Percentiles rank a stretch among this genome's conserved stretches.
phyloP scores from a whole-genome alignment of 2,797 vertebrate genomes.

The Enteromius anoplus region DNA sequence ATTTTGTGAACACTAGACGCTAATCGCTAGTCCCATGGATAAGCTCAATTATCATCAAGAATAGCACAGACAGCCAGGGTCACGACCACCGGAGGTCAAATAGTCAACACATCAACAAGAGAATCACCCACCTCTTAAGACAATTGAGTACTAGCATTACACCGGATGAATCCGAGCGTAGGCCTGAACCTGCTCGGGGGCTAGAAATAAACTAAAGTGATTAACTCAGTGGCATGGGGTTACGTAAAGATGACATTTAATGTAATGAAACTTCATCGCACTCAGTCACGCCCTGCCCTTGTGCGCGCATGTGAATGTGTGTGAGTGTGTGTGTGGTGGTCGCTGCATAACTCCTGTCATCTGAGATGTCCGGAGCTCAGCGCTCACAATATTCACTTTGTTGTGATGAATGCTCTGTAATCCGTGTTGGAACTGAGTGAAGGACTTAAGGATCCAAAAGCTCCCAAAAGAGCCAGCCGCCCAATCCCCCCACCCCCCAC shows the following conservation, averaged over 20 bases:
- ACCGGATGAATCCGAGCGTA: constrained; percentile 2
- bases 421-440: constrained; percentile 29
- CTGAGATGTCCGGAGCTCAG: constrained; percentile 10
- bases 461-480: not conserved
- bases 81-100: constrained; percentile 16
- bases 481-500: no score
- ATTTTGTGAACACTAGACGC: not conserved
- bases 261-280: constrained; percentile 40
- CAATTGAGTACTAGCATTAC: constrained; percentile 9
- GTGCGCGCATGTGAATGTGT: not conserved
- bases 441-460: constrained; percentile 19
- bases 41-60: constrained; percentile 45
- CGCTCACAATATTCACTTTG: constrained; percentile 42
- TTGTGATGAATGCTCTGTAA: constrained; percentile 32
- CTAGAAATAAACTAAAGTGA: constrained; percentile 41
- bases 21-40: not conserved
- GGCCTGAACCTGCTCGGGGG: not conserved
- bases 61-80: constrained; percentile 12
- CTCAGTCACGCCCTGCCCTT: constrained; percentile 34
- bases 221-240: constrained; percentile 35
- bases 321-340: not conserved
- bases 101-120: constrained; percentile 28
- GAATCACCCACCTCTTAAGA: constrained; percentile 15
- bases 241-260: constrained; percentile 50
- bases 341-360: constrained; percentile 35